Conservation (phyloP, 2,797 vertebrate genomes). For the Ctenopoma kingsleyae region DNA sequence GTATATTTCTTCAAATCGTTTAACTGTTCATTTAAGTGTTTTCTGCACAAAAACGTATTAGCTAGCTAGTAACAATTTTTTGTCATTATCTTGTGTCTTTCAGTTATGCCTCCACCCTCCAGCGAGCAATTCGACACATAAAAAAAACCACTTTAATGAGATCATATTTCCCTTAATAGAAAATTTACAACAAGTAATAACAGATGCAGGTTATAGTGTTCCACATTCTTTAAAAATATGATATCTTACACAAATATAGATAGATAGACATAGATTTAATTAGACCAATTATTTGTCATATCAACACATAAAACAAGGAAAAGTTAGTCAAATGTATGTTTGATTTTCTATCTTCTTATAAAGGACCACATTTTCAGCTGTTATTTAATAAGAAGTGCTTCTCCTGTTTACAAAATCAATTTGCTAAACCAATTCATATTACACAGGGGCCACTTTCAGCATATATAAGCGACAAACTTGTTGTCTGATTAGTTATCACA, state of each 20-base stretch:
- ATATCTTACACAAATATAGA: conserved; percentile 16
- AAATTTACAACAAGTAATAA: conserved; percentile 22
- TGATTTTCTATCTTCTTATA: conserved; percentile 38
- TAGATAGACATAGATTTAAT: conserved; percentile 7
- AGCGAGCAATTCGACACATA: conserved; percentile 41
- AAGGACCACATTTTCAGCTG: conserved; percentile 21
- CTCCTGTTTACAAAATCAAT: conserved; percentile 26
- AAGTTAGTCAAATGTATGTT: conserved; percentile 28
- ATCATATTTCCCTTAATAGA: conserved; percentile 17
- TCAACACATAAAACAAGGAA: conserved; percentile 1
- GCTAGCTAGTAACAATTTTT: conserved; percentile 41
- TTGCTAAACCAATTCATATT: conserved; percentile 25
- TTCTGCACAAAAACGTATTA: conserved; percentile 46
- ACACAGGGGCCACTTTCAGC: conserved; percentile 2
- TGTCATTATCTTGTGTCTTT: conserved; percentile 46
- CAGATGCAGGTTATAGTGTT: conserved; percentile 18
- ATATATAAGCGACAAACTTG: conserved; percentile 13
- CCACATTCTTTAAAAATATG: conserved; percentile 29
- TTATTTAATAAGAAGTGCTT: conserved; percentile 14
- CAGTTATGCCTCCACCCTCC: conserved; percentile 10
- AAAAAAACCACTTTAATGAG: conserved; percentile 25
- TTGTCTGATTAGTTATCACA: conserved; percentile 14
- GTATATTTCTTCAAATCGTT: conserved; percentile 28
- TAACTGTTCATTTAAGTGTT: conserved; percentile 51
- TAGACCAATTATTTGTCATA: background rate